Base-by-base conservation (phyloP, 2,797 vertebrate genomes). In the Cyprinella venusta region DNA sequence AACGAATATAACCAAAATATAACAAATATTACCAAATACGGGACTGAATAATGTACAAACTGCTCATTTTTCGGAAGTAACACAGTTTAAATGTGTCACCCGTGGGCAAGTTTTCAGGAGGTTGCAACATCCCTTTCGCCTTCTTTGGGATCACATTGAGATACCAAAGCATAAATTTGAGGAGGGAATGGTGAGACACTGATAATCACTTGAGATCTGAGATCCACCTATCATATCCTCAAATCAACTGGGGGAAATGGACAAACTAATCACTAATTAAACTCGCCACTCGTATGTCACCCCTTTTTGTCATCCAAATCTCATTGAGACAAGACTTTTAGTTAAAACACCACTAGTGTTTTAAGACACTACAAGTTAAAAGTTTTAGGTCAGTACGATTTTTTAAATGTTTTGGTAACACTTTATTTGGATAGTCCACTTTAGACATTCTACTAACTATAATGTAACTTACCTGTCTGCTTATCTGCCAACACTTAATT, bases 1-100 rank as follows among this genome's bases (percentile, higher is more conserved):
- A n/a, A 76, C 21, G 24, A n/a, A 76, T 18, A 24, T n/a, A 68
- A 45, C 24, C 56, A 19, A 77, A 77, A 64, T 64, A 48, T 48
- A 71, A 24, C 59, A 74, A 72, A 74, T 64, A 45, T 61, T n/a
- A 63, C 33, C 19, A 65, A 52, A 74, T 70, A 33, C 21, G 56
- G 52, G 21, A 24, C 26, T 65, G 42, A 74, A 65, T 74, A 50
- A 63, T 64, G 18, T 61, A 36, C 33, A 81, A 16, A n/a, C 1
- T 9, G 1, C 42, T 61, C 6, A 12, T 42, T 69, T 80, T 15
- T 79, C 2, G 2, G n/a, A 18, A 67, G 7, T 52, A 38, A 38
- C 13, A 24, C 30, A 50, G 1, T 24, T 48, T 8, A 79, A 30
- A 45, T 12, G 15, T 15, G n/a, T 30, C 33, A 59, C 6, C n/a